Conservation (phyloP, 2,888 invertebrate species). For the Tuta absoluta region DNA sequence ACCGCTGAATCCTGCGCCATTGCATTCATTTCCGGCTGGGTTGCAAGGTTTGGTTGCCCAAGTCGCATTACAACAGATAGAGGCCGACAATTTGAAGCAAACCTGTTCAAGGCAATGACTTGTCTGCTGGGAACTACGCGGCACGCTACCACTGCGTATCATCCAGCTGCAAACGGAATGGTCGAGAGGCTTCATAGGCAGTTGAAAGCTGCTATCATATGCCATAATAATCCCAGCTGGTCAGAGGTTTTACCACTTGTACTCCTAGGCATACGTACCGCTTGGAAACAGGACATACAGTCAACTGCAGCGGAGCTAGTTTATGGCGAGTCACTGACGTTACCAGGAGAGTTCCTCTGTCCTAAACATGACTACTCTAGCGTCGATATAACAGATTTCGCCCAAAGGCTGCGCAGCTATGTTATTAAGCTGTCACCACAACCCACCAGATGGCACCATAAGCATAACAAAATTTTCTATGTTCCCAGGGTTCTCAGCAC, state of each 20-base stretch:
- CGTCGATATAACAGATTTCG: constrained; percentile 23
- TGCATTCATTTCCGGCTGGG: constrained; percentile 50
- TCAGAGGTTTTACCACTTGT: constrained; percentile 33
- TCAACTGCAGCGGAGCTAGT: constrained; percentile 41
- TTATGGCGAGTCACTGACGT: constrained; percentile 38
- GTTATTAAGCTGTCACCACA: constrained; percentile 26
- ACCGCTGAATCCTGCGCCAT: constrained; percentile 45
- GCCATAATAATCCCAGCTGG: constrained; percentile 29
- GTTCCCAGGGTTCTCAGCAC: constrained; percentile 24
- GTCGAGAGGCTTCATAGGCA: constrained; percentile 28
- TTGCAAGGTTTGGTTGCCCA: constrained; percentile 54
- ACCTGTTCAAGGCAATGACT: constrained; percentile 6
- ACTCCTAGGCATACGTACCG: constrained; percentile 32
- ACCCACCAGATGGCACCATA: constrained; percentile 26
- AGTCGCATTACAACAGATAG: constrained; percentile 33
- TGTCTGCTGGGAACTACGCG: neutral
- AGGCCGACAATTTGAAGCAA: constrained; percentile 17
- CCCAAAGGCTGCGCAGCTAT: constrained; percentile 22
- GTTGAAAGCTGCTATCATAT: constrained; percentile 30
- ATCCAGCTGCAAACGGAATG: constrained; percentile 20
- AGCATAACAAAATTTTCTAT: constrained; percentile 22
- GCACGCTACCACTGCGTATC: constrained; percentile 12
- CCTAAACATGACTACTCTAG: neutral
- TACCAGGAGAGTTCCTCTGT: constrained; percentile 40
- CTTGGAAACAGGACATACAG: constrained; percentile 39